Evolutionary conservation across 2,797 vertebrate genomes (phyloP), one percentile per base, ranked within the genome.

Genomic region (Moxostoma hubbsi): DNA sequence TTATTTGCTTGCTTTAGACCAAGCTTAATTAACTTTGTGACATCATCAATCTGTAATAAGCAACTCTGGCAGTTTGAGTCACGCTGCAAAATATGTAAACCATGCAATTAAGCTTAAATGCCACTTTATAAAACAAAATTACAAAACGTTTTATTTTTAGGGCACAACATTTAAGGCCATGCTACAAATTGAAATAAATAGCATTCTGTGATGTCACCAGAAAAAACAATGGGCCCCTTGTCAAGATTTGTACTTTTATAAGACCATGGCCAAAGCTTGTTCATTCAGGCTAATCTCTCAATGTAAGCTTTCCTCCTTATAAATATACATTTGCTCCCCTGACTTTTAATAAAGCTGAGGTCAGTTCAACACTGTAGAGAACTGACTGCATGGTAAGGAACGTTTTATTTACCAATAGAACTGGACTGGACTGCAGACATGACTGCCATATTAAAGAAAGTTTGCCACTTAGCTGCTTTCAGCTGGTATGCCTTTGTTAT

Each of bases 401-500:
- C 13, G 5, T 49, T 11, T 6, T 36, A 36, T 53, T 61, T 45
- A 18, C 11, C 46, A 68, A 61, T 45, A 59, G 16, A 16, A 61
- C 43, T 10, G 36, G 36, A 12, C 46, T 16, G 45, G 62, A 65
- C 51, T 55, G 50, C 9, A 59, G 61, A 13, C 78, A 96, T 96
- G 96, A 85, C 69, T 84, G 69, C 18, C 45, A 55, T 18, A 4
- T 7, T 87, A 47, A 89, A 77, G 58, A 88, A 47, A 71, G 7
- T 65, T 0, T 96, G 93, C 85, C 96, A 98, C 76, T 85, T 94
- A 73, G 67, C 92, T 55, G 88, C 85, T 13, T 92, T 95, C 78
- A 84, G 83, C 87, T 99, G 96, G 96, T 97, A 96, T 68, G 87
- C 91, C 1, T 88, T 95, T 89, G 7, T 81, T 86, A 74, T 88